Evolutionary conservation across 2,797 vertebrate species (phyloP).

Genomic region (Melanotaenia parkinsoni): DNA sequence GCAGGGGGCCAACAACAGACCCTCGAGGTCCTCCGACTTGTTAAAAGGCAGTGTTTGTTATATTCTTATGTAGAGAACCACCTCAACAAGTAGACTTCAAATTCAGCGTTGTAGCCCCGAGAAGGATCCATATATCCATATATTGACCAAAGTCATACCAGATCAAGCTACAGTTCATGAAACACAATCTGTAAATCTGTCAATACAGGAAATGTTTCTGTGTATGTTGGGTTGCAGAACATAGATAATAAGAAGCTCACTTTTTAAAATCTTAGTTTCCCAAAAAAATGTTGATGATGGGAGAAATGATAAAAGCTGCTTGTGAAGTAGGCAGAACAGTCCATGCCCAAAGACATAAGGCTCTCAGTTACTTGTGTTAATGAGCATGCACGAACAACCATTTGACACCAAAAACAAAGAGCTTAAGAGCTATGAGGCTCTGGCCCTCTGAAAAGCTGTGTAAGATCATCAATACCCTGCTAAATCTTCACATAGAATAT

Average conservation of each 20-base stretch:
- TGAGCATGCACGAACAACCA: neutral
- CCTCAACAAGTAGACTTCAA: neutral
- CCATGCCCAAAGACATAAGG: no score
- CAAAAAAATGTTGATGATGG: neutral
- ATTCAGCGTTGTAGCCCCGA: neutral
- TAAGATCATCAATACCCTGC: neutral
- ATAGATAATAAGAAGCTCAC: neutral
- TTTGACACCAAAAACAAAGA: neutral
- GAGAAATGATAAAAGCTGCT: no score
- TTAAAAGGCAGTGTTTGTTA: neutral
- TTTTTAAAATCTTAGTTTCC: neutral
- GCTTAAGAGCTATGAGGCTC: no score
- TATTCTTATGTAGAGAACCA: neutral
- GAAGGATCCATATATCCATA: neutral
- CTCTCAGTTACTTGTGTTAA: neutral
- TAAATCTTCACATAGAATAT: neutral
- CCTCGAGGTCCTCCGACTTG: neutral
- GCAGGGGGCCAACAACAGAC: neutral
- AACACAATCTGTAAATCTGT: neutral
- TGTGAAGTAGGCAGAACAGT: no score
- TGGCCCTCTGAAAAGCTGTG: neutral
- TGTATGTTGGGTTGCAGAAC: neutral
- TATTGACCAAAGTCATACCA: neutral
- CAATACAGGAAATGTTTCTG: neutral
- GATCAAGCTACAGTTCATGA: neutral